These are phyloP conservation scores for Corticium candelabrum DNA, from an alignment of 37 sponge, comb jelly and placozoan genomes.

Conservation along the genomic window DNA sequence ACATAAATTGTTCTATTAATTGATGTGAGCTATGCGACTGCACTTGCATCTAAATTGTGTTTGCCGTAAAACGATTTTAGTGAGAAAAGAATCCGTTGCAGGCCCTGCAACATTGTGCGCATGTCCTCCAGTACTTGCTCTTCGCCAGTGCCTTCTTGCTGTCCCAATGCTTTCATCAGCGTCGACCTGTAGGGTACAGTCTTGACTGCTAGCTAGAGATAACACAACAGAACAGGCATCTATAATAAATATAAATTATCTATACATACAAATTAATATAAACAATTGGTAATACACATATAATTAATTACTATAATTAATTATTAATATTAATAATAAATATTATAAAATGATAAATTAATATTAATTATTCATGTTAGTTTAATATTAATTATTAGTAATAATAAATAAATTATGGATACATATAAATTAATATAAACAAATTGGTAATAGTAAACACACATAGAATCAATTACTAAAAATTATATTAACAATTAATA, in stretches of 20 bases:
- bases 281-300: neutral
- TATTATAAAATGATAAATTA: no score
- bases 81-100: conserved; percentile 7
- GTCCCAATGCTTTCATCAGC: conserved; percentile 35
- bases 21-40: neutral
- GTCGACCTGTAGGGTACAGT: conserved; percentile 56
- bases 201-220: conserved; percentile 48
- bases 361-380: no score
- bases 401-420: no score
- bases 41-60: conserved; percentile 31
- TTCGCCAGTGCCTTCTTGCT: conserved; percentile 15
- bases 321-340: no score
- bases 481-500: no score
- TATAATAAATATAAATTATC: neutral
- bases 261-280: neutral
- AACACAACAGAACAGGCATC: neutral
- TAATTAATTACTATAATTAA: neutral
- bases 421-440: no score
- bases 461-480: no score
- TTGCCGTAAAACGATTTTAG: conserved; percentile 31
- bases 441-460: no score
- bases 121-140: conserved; percentile 42
- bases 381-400: no score
- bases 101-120: conserved; percentile 18
- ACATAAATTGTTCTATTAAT: no score